phyloP scores from a whole-genome alignment of 1,140 invertebrate species.

The Teleopsis dalmanni region DNA sequence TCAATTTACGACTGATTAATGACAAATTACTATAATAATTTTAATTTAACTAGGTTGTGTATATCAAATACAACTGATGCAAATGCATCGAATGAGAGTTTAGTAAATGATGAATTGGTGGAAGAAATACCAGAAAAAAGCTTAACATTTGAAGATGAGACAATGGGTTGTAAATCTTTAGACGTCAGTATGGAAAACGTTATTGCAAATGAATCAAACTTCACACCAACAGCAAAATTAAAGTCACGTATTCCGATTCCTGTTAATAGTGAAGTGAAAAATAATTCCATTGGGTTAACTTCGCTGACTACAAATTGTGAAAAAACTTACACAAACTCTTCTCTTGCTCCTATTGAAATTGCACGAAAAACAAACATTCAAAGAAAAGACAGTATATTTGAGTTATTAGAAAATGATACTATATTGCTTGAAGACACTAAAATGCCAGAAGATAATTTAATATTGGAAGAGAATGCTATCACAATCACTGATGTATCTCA shows the following conservation, averaged over 20 bases:
- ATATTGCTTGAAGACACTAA: not conserved
- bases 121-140: not conserved
- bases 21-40: too few relatives aligned
- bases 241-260: conserved; percentile 4
- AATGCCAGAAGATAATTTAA: not conserved
- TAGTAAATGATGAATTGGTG: not conserved
- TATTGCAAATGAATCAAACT: not conserved
- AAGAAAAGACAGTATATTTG: not conserved
- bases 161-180: not conserved
- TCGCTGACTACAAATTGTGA: not conserved
- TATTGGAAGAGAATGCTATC: conserved; percentile 9
- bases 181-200: not conserved
- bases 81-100: not conserved
- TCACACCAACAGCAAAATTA: not conserved
- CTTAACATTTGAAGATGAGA: not conserved
- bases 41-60: too few relatives aligned
- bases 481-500: conserved; percentile 11
- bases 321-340: not conserved
- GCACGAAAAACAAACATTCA: not conserved
- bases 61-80: not conserved
- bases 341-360: conserved; percentile 3
- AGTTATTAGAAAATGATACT: not conserved
- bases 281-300: not conserved
- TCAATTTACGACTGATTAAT: too few relatives aligned
- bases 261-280: not conserved